A percentile compares a stretch with the other conserved stretches of the same genome.
Conservation (phyloP, 2,113 vertebrate genomes). For the Phoxinus phoxinus region DNA sequence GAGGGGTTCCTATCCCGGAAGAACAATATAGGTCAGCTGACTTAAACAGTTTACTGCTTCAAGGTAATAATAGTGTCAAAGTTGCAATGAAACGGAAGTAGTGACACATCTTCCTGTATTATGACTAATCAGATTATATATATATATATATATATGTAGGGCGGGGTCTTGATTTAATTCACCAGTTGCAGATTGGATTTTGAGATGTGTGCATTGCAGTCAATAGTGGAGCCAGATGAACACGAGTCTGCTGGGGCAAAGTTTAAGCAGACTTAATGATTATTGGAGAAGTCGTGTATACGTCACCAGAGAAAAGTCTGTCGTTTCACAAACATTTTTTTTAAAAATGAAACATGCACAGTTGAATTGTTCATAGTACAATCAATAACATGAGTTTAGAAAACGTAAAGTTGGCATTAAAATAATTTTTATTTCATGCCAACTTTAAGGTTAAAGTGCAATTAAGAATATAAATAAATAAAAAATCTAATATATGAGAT, state of each 20-base stretch:
- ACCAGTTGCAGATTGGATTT: background rate
- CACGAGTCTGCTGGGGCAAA: background rate
- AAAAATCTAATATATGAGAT: background rate
- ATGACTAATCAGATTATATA: background rate
- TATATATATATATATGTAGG: too few species aligned
- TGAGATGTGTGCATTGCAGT: background rate
- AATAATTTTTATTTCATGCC: background rate
- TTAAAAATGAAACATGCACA: background rate
- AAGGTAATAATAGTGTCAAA: background rate
- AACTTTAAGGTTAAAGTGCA: background rate
- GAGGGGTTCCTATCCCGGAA: background rate
- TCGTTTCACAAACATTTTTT: background rate
- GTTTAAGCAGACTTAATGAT: background rate
- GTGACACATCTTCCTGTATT: background rate
- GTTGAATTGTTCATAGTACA: background rate
- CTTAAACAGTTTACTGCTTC: background rate
- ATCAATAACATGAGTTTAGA: background rate
- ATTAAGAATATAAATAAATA: too few species aligned
- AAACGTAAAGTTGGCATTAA: background rate
- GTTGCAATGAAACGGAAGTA: background rate
- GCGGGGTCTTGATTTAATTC: background rate
- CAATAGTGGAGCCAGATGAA: background rate
- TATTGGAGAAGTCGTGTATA: background rate
- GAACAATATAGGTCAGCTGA: background rate
- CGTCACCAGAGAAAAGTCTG: background rate